Conservation (phyloP, 2,113 vertebrate species). For the Protobothrops flavoviridis region DNA sequence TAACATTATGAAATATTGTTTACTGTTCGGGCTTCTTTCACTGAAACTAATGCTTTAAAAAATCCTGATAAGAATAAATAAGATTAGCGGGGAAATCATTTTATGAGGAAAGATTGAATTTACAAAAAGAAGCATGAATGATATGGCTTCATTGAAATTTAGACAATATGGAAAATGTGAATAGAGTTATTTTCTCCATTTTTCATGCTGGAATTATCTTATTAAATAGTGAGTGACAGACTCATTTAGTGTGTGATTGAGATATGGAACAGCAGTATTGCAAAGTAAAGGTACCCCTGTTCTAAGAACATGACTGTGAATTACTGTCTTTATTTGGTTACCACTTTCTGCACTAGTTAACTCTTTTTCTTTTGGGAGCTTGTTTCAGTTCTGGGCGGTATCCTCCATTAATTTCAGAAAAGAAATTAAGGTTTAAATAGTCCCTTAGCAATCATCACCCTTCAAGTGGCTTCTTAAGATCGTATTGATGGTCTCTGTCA, state of each 20-base stretch:
- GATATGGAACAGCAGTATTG: neutral
- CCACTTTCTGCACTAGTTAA: neutral
- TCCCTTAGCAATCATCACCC: neutral
- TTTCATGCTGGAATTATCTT: neutral
- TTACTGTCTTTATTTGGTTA: neutral
- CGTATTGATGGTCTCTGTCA: neutral
- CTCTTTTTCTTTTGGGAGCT: neutral
- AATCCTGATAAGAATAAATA: neutral
- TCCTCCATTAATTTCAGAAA: neutral
- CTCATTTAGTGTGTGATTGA: neutral
- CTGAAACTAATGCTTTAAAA: neutral
- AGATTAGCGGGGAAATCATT: neutral
- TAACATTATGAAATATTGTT: neutral
- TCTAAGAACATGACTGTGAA: neutral
- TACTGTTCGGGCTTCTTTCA: neutral
- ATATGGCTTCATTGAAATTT: neutral
- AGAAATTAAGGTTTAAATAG: neutral
- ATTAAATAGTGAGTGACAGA: neutral
- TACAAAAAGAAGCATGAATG: neutral
- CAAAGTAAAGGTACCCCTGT: neutral
- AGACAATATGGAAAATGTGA: neutral
- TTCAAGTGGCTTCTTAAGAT: neutral
- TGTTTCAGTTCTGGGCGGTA: neutral
- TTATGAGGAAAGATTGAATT: neutral
- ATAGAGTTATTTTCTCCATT: neutral